These are phyloP conservation scores for Ascidia mentula DNA, from an alignment of 23 tunicate species.

Conservation along the genomic window DNA sequence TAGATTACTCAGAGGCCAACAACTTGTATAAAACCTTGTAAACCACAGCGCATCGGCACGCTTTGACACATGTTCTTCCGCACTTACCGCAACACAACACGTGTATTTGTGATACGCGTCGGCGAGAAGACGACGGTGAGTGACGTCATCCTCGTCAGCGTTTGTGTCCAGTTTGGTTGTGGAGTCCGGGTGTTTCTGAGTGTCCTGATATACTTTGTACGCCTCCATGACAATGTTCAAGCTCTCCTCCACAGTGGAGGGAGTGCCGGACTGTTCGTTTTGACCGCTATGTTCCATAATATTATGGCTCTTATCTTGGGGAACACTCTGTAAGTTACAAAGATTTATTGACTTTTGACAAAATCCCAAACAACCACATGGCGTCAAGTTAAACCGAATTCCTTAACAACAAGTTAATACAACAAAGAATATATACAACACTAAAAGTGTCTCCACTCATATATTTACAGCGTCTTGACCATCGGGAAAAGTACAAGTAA, in stretches of 20 bases:
- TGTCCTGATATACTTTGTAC: constrained; percentile 72
- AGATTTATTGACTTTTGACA: too few species aligned
- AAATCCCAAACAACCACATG: too few species aligned
- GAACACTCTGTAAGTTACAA: neutral
- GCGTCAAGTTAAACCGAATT: too few species aligned
- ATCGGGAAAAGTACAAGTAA: too few species aligned
- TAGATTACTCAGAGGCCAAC: too few species aligned
- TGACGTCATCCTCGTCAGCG: constrained; percentile 45
- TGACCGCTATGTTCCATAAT: neutral
- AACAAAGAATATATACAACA: too few species aligned
- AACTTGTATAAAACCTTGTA: too few species aligned
- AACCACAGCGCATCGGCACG: too few species aligned
- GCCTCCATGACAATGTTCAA: constrained; percentile 42
- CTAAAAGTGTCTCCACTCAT: too few species aligned
- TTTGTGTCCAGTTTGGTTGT: constrained; percentile 44
- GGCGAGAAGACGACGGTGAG: constrained; percentile 56
- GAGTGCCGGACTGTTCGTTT: neutral
- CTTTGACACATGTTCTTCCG: neutral
- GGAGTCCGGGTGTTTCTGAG: constrained; percentile 56
- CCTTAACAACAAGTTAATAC: too few species aligned
- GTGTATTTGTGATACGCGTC: constrained; percentile 73
- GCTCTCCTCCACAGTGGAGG: constrained; percentile 30
- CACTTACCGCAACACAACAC: constrained; percentile 42
- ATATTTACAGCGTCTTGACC: too few species aligned
- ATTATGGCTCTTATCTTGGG: neutral